Evolutionary conservation across 2,113 vertebrate genomes (phyloP).

Genomic region (Bambusicola thoracicus): DNA sequence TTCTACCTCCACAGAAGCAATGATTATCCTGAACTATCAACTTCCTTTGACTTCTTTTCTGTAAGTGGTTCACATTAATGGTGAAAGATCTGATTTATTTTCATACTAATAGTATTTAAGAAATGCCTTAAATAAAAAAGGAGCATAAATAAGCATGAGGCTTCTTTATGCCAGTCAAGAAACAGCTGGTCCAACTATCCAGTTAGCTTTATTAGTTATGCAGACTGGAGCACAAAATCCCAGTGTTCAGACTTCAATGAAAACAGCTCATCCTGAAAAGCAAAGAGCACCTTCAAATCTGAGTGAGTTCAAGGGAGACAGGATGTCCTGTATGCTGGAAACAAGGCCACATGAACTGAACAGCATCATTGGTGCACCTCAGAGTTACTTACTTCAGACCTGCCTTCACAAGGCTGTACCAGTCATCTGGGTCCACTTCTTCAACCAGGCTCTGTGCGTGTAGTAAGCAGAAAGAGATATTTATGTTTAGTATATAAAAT

Average conservation of each 20-base stretch:
- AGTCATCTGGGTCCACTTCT: constrained; percentile 81
- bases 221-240: background rate
- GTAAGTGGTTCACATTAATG: background rate
- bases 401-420: constrained; percentile 87
- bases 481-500: background rate
- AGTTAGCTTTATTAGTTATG: background rate
- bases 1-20: background rate
- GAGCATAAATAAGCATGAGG: background rate
- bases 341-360: background rate
- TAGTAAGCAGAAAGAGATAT: background rate
- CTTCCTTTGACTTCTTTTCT: background rate
- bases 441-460: constrained; percentile 71
- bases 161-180: background rate
- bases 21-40: background rate
- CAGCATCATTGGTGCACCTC: background rate
- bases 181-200: background rate
- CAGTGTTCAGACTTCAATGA: background rate
- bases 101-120: background rate
- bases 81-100: background rate
- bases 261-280: background rate
- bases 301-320: background rate
- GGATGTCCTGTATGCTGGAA: background rate
- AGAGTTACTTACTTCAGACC: constrained; percentile 85
- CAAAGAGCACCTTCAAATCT: background rate
- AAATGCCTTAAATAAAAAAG: background rate